These are phyloP conservation scores for Lacanobia wlatinum DNA, from an alignment of 2,888 invertebrate genomes.

Conservation along the genomic window DNA sequence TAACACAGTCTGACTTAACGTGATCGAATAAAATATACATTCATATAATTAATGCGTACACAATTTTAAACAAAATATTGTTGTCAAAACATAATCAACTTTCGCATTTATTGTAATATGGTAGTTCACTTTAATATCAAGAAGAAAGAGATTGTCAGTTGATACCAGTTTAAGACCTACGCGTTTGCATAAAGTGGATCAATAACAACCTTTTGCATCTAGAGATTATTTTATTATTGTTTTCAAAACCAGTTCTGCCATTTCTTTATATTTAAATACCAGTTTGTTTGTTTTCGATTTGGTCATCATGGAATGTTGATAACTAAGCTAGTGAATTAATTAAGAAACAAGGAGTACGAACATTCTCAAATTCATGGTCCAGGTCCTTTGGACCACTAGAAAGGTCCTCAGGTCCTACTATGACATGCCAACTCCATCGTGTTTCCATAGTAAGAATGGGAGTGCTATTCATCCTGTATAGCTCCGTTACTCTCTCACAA, in stretches of 20 bases:
- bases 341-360: neutral
- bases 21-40: slow-evolving; percentile 15
- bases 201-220: slow-evolving; percentile 14
- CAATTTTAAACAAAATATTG: slow-evolving; percentile 28
- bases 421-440: neutral
- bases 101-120: slow-evolving; percentile 30
- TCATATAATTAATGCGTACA: neutral
- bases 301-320: neutral
- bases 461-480: neutral
- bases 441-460: neutral
- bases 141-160: slow-evolving; percentile 38
- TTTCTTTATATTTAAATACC: neutral
- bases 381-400: too few relatives aligned
- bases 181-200: slow-evolving; percentile 45
- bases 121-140: slow-evolving; percentile 30
- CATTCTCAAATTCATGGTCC: too few relatives aligned
- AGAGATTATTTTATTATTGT: slow-evolving; percentile 28
- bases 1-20: neutral
- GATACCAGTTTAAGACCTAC: slow-evolving; percentile 49
- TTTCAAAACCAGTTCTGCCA: neutral
- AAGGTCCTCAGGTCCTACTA: neutral
- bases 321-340: neutral
- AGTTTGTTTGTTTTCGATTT: neutral
- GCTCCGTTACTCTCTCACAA: neutral
- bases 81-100: slow-evolving; percentile 42